Evolutionary conservation across 35 echinoderm and acorn worm genomes (phyloP).

Genomic region (Ptychodera flava): DNA sequence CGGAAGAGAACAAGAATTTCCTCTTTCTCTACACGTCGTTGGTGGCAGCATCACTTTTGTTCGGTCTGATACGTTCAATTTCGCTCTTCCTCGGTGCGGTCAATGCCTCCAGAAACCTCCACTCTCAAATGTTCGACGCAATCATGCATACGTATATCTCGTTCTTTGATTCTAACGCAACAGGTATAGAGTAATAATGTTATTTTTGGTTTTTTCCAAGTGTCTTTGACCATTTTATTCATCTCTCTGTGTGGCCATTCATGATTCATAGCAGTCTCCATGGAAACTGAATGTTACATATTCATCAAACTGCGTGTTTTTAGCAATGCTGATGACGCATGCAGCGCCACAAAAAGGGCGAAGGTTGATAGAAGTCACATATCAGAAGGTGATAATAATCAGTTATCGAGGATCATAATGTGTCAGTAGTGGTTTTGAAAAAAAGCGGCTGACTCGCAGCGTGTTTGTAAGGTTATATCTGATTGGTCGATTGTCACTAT

Average conservation of each 20-base stretch:
- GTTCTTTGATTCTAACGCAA: not conserved
- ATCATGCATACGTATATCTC: not conserved
- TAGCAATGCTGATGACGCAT: too few relatives aligned
- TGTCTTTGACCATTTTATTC: too few relatives aligned
- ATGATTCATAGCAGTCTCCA: too few relatives aligned
- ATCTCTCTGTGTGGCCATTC: too few relatives aligned
- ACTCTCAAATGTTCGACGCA: not conserved
- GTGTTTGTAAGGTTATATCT: too few relatives aligned
- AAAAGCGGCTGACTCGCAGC: too few relatives aligned
- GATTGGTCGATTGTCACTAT: too few relatives aligned
- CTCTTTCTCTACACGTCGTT: conserved; percentile 40
- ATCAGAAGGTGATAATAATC: too few relatives aligned
- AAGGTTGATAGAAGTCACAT: too few relatives aligned
- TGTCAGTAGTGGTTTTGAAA: too few relatives aligned
- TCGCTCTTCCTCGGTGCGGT: not conserved
- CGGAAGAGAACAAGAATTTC: not conserved
- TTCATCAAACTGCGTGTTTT: not conserved
- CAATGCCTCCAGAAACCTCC: not conserved
- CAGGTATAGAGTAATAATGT: not conserved
- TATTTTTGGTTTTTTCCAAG: not conserved
- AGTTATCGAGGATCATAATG: too few relatives aligned
- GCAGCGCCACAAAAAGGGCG: too few relatives aligned
- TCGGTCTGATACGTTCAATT: not conserved
- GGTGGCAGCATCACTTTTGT: conserved; percentile 2
- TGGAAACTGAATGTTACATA: not conserved